Percentiles rank a stretch among this genome's conserved stretches.
These are phyloP conservation scores for Tipula lateralis DNA, from an alignment of 2,888 invertebrate species.

Conservation along the genomic window DNA sequence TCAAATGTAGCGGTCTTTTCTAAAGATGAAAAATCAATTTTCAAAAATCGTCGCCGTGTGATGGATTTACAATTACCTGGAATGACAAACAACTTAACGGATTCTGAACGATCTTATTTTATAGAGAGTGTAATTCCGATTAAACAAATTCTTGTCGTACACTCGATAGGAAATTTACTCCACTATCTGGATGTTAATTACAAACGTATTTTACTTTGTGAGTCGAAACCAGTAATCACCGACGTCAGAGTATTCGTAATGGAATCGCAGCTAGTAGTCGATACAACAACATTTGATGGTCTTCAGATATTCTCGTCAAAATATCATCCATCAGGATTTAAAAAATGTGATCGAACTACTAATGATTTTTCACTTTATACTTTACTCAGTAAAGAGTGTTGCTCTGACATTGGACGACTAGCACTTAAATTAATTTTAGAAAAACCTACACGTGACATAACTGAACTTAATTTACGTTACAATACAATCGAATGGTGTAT, in stretches of 20 bases:
- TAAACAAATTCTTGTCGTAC: conserved; percentile 34
- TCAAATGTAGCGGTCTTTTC: conserved; percentile 34
- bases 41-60: conserved; percentile 33
- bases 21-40: conserved; percentile 33
- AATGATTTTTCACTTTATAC: conserved; percentile 47
- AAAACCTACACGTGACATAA: conserved; percentile 35
- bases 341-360: conserved; percentile 51
- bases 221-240: conserved; percentile 33
- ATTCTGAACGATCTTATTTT: conserved; percentile 33
- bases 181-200: conserved; percentile 35
- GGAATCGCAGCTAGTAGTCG: conserved; percentile 55
- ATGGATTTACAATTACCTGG: conserved; percentile 35
- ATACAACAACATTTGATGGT: conserved; percentile 57
- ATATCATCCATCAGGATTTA: conserved; percentile 65
- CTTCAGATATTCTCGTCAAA: conserved; percentile 62
- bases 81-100: conserved; percentile 32
- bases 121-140: conserved; percentile 36
- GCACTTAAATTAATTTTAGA: conserved; percentile 34
- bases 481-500: conserved; percentile 36
- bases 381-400: conserved; percentile 35
- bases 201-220: conserved; percentile 34
- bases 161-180: conserved; percentile 36
- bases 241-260: conserved; percentile 44
- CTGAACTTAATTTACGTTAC: conserved; percentile 33
- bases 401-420: conserved; percentile 34